Conservation (phyloP, 2,113 vertebrate species). For the Channa maculata region DNA sequence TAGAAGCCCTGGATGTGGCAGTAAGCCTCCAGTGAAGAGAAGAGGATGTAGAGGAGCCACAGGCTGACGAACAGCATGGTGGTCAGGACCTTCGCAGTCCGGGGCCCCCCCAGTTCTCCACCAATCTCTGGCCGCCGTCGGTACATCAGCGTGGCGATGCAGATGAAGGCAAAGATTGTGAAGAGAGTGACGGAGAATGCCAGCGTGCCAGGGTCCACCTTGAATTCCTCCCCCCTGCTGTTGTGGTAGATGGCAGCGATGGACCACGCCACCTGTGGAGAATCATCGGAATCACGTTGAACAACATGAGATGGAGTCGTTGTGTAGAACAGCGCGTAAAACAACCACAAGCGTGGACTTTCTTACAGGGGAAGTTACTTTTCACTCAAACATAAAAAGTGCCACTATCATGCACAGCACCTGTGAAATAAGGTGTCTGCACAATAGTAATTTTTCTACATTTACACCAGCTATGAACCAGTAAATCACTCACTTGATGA, state of each 20-base stretch:
- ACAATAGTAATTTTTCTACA: background rate
- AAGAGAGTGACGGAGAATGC: slow-evolving; percentile 99
- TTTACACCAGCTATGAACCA: background rate
- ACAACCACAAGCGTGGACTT: background rate
- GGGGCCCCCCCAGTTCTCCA: slow-evolving; percentile 97
- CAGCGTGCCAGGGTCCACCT: slow-evolving; percentile 92
- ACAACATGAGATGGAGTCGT: background rate
- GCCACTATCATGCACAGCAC: background rate
- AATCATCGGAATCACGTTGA: slow-evolving; percentile 9
- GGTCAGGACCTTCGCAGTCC: slow-evolving; percentile 97
- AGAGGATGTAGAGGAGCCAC: slow-evolving; percentile 99
- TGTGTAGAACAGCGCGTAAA: background rate
- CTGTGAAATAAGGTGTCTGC: background rate
- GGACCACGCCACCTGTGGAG: slow-evolving; percentile 91
- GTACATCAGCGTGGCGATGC: slow-evolving; percentile 93
- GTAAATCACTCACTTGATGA: background rate
- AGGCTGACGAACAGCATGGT: slow-evolving; percentile 93
- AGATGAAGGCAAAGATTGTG: slow-evolving; percentile 99
- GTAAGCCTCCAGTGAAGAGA: slow-evolving; percentile 99
- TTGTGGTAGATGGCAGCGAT: slow-evolving; percentile 97
- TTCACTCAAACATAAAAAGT: background rate
- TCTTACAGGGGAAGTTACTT: background rate
- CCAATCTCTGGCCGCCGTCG: slow-evolving; percentile 96
- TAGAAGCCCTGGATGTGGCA: slow-evolving; percentile 99
- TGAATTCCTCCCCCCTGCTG: slow-evolving; percentile 87